These are phyloP conservation scores for Adelosebastes latens DNA, from an alignment of 2,797 vertebrate genomes.

Conservation along the genomic window DNA sequence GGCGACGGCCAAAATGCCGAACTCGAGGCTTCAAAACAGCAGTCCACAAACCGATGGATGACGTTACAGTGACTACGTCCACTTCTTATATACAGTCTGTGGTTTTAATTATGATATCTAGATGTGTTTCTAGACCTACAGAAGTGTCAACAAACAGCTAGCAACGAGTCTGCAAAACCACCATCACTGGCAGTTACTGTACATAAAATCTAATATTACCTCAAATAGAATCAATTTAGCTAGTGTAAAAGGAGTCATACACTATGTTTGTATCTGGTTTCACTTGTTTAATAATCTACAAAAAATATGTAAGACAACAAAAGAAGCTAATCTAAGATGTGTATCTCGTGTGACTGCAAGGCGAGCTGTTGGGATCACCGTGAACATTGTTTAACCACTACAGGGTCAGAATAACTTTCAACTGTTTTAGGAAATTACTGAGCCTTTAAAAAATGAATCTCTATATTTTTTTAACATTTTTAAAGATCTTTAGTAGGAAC, in stretches of 20 bases:
- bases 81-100: too few species aligned
- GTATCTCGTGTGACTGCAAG: background rate
- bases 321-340: background rate
- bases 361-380: too few species aligned
- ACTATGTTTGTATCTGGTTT: background rate
- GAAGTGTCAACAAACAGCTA: background rate
- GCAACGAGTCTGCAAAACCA: background rate
- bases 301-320: background rate
- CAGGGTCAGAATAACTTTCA: too few species aligned
- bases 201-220: background rate
- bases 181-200: background rate
- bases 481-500: background rate
- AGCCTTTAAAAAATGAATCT: too few species aligned
- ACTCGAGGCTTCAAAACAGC: too few species aligned
- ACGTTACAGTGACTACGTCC: too few species aligned
- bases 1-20: too few species aligned
- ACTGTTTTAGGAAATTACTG: too few species aligned
- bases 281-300: background rate
- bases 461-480: too few species aligned
- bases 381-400: too few species aligned
- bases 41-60: too few species aligned
- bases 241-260: background rate
- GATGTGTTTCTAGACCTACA: background rate
- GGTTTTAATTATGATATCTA: background rate
- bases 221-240: background rate